phyloP scores from a whole-genome alignment of 2,888 invertebrate species.

The Troglohyphantes excavatus region DNA sequence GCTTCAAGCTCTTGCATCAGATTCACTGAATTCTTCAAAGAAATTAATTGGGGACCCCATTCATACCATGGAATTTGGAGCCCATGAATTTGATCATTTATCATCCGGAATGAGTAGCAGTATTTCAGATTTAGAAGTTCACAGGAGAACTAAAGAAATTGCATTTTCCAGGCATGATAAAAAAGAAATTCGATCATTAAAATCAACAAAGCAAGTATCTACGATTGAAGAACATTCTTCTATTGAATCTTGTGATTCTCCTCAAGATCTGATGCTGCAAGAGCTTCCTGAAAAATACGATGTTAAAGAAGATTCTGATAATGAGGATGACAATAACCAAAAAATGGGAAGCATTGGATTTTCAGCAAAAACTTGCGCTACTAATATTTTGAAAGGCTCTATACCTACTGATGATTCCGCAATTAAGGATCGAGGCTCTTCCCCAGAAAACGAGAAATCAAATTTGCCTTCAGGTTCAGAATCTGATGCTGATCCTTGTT shows the following conservation, averaged over 20 bases:
- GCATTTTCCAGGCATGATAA: slow-evolving; percentile 69
- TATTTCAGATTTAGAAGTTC: slow-evolving; percentile 65
- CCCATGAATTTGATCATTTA: slow-evolving; percentile 50
- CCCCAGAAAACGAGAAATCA: slow-evolving; percentile 25
- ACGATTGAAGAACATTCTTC: slow-evolving; percentile 77
- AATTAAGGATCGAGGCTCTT: not conserved
- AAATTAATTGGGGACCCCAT: slow-evolving; percentile 12
- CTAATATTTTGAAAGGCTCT: not conserved
- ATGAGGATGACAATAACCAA: slow-evolving; percentile 35
- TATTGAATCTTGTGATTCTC: slow-evolving; percentile 77
- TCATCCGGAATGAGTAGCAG: slow-evolving; percentile 58
- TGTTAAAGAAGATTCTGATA: slow-evolving; percentile 29
- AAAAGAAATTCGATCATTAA: slow-evolving; percentile 73
- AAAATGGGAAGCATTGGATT: slow-evolving; percentile 9
- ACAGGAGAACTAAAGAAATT: slow-evolving; percentile 62
- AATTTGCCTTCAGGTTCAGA: slow-evolving; percentile 29
- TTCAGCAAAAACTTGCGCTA: not conserved
- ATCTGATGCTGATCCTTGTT: not conserved
- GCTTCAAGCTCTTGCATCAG: slow-evolving; percentile 74
- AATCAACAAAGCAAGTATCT: slow-evolving; percentile 76
- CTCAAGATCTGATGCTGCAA: slow-evolving; percentile 61
- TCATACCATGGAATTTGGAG: slow-evolving; percentile 47
- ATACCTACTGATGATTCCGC: not conserved
- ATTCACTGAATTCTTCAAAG: slow-evolving; percentile 29
- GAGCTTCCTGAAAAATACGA: slow-evolving; percentile 68